Conservation (phyloP, 2,888 invertebrate genomes). For the Celastrina argiolus region DNA sequence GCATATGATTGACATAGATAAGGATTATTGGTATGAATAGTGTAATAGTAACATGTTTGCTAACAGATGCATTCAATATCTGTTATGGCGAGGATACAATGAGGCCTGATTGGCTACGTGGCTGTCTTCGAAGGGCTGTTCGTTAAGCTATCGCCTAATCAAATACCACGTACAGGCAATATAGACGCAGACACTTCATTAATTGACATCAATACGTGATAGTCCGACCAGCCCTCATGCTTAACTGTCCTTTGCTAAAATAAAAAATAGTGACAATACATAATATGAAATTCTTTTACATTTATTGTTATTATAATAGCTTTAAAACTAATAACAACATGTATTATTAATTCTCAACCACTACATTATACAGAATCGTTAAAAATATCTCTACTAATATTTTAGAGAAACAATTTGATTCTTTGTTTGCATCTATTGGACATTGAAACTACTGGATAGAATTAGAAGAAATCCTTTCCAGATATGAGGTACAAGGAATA, state of each 20-base stretch:
- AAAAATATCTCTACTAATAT: too few species aligned
- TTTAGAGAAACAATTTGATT: too few species aligned
- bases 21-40: slow-evolving; percentile 3
- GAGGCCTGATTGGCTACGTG: slow-evolving; percentile 38
- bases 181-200: slow-evolving; percentile 8
- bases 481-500: too few species aligned
- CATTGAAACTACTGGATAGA: too few species aligned
- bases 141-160: slow-evolving; percentile 27
- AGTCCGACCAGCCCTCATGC: background rate
- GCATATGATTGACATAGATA: background rate
- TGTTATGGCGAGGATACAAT: slow-evolving; percentile 37
- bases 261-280: background rate
- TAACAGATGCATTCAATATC: slow-evolving; percentile 23
- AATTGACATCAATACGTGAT: slow-evolving; percentile 10
- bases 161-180: slow-evolving; percentile 21
- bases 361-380: too few species aligned
- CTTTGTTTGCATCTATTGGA: too few species aligned
- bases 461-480: too few species aligned
- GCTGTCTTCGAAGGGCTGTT: slow-evolving; percentile 29
- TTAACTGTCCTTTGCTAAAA: background rate
- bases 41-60: slow-evolving; percentile 18
- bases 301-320: background rate
- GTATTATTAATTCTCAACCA: too few species aligned
- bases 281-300: background rate
- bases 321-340: too few species aligned